phyloP scores from a whole-genome alignment of 2,113 vertebrate genomes.

The Spheniscus mendiculus region DNA sequence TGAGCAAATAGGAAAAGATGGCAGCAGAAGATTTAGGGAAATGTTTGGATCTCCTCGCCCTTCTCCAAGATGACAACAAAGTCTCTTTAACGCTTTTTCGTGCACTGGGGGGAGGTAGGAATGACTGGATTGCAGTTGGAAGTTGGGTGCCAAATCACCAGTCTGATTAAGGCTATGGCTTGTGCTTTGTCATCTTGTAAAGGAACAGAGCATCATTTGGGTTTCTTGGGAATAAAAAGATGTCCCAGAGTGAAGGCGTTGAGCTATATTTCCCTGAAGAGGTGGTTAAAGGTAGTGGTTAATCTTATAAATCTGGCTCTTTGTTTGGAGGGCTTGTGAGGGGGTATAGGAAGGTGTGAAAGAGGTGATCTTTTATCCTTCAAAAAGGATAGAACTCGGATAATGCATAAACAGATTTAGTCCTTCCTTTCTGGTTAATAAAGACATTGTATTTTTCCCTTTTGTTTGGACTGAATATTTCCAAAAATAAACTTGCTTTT shows the following conservation, averaged over 20 bases:
- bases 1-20: neutral
- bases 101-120: neutral
- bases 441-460: neutral
- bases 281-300: neutral
- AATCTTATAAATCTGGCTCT: neutral
- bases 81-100: accelerated
- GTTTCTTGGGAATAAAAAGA: neutral
- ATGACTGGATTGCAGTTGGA: neutral
- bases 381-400: neutral
- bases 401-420: neutral
- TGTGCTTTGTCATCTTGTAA: neutral
- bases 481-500: neutral
- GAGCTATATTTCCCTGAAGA: neutral
- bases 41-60: neutral
- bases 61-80: neutral
- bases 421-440: neutral
- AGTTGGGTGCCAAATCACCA: neutral
- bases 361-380: neutral
- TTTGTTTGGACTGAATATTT: neutral
- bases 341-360: neutral
- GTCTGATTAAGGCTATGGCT: neutral
- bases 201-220: neutral
- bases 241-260: neutral
- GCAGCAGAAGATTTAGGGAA: neutral
- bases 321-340: neutral